Percentiles rank a stretch among this genome's conserved stretches.
Conservation (phyloP, 2,888 invertebrate genomes). For the Melangyna quadrimaculata region DNA sequence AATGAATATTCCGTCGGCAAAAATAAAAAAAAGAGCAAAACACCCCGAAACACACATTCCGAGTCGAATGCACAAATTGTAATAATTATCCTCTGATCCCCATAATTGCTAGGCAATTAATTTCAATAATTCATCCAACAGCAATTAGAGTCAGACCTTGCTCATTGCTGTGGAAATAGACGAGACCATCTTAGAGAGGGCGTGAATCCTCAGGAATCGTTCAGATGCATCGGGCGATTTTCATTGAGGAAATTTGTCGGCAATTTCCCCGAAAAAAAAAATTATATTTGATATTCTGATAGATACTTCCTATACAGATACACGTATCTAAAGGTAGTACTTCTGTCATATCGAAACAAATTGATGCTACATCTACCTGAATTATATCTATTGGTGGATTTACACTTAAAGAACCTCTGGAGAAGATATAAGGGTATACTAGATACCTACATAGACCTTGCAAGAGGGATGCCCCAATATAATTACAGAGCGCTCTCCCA, state of each 20-base stretch:
- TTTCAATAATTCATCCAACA: conserved; percentile 71
- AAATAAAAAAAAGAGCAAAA: conserved; percentile 11
- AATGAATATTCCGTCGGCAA: conserved; percentile 50
- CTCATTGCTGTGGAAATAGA: conserved; percentile 58
- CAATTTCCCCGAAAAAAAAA: conserved; percentile 60
- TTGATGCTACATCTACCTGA: conserved; percentile 40
- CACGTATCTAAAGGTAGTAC: background rate
- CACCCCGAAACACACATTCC: conserved; percentile 18
- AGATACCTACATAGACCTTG: background rate
- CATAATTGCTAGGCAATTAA: conserved; percentile 69
- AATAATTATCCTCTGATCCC: conserved; percentile 62
- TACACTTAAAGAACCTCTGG: background rate
- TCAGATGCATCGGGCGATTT: conserved; percentile 36
- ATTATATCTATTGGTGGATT: background rate
- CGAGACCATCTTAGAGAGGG: conserved; percentile 31
- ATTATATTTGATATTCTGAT: conserved; percentile 57
- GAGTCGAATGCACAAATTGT: conserved; percentile 64
- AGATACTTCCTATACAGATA: conserved; percentile 62
- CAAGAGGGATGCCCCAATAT: conserved; percentile 31
- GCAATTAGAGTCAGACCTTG: conserved; percentile 69
- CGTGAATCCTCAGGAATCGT: conserved; percentile 53
- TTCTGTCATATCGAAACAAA: conserved; percentile 36
- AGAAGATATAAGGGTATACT: background rate
- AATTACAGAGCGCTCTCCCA: conserved; percentile 66
- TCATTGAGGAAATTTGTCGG: conserved; percentile 63